phyloP scores from a whole-genome alignment of 2,113 vertebrate genomes.

The Salvelinus namaycush region DNA sequence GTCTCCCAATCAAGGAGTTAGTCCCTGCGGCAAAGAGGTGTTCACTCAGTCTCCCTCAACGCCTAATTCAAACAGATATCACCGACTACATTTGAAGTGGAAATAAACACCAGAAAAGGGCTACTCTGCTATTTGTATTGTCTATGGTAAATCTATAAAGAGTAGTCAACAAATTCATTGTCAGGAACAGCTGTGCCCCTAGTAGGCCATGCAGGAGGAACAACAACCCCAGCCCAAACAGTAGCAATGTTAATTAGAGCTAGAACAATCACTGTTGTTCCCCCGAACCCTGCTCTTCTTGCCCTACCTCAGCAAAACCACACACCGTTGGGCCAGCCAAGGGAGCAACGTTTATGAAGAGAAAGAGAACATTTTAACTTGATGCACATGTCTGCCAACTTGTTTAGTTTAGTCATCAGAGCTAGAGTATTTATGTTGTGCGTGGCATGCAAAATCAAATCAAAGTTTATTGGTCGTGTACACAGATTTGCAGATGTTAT shows the following conservation, averaged over 20 bases:
- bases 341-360: neutral
- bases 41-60: too few relatives aligned
- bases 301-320: neutral
- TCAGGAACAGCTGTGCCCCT: constrained; percentile 34
- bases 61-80: too few relatives aligned
- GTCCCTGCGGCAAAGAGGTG: too few relatives aligned
- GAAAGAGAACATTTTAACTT: neutral
- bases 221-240: neutral
- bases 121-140: constrained; percentile 47
- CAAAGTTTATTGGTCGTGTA: too few relatives aligned
- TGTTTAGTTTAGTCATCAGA: too few relatives aligned
- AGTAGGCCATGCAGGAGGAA: neutral
- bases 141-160: constrained; percentile 49
- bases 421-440: too few relatives aligned
- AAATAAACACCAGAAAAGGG: constrained; percentile 15
- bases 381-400: too few relatives aligned
- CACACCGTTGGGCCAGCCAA: neutral
- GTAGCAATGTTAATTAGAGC: neutral
- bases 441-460: too few relatives aligned
- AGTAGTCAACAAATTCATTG: constrained; percentile 74
- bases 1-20: too few relatives aligned
- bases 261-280: neutral
- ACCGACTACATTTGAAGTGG: too few relatives aligned
- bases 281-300: neutral
- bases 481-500: too few relatives aligned